Base-by-base conservation (phyloP, 1,140 invertebrate species). In the Tribolium madens region DNA sequence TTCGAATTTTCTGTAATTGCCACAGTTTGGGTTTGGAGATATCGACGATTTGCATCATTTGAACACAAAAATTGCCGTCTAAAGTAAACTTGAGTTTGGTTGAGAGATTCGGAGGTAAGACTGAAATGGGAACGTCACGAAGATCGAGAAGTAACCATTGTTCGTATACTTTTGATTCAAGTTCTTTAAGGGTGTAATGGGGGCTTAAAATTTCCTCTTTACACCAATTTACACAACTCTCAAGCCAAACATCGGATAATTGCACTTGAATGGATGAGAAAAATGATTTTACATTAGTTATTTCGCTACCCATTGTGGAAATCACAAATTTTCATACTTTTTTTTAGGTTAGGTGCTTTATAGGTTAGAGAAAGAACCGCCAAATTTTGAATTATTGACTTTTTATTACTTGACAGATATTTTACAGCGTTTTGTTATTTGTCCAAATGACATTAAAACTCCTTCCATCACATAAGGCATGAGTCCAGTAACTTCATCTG, bases 101-200 rank as follows among this genome's bases (percentile, higher is more conserved):
- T 0, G 75, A 69, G 17, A 91, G 73, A 81, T 89, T 87, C 2
- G 73, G 79, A 13, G 92, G 91, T 47, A 93, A 84, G 83, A 87
- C 88, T 26, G 84, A 83, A 48, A 85, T 85, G 64, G 87, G 87
- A 31, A 89, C 86, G 80, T 92, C 90, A 75, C 87, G 81, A 21
- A 93, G 86, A 86, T 93, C 91, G 60, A 88, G 86, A 3, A 90
- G 79, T 68, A 90, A 80, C 90, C 91, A 93, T 82, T 93, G 92
- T 74, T 85, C 79, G 64, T 82, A 82, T 10, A 85, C 80, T 73
- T 78, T 76, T 13, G 57, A 31, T 64, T 82, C 70, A 15, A 84
- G 72, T 13, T 84, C 72, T 70, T 84, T 78, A 36, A 68, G 0
- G 9, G 79, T 81, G 48, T 83, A 84, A 68, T 76, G 77, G 31